Conservation (phyloP, 1,140 invertebrate species). For the Achroia grisella region DNA sequence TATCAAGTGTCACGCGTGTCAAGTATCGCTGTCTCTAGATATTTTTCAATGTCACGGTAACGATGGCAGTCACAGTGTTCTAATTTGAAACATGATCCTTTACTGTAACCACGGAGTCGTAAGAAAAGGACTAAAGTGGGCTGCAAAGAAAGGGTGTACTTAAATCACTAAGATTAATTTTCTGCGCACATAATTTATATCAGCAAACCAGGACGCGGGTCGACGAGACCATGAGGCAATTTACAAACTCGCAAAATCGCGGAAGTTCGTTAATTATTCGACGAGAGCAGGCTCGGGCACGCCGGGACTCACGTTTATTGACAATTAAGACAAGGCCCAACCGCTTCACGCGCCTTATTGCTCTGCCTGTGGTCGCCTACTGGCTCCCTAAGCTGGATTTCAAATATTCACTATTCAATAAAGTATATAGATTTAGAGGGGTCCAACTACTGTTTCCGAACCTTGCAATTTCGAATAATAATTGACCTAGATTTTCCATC, state of each 20-base stretch:
- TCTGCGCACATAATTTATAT: slow-evolving; percentile 64
- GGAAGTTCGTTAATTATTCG: slow-evolving; percentile 71
- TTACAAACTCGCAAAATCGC: slow-evolving; percentile 72
- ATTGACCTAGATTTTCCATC: neutral
- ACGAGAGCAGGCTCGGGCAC: slow-evolving; percentile 36
- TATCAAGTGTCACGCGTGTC: no score
- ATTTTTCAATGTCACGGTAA: no score
- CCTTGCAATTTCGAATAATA: slow-evolving; percentile 6
- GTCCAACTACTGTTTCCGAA: slow-evolving; percentile 8
- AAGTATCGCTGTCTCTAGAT: no score
- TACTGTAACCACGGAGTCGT: neutral
- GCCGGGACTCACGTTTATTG: slow-evolving; percentile 64
- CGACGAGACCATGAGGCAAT: slow-evolving; percentile 67
- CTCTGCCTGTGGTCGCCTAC: slow-evolving; percentile 27
- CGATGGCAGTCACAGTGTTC: neutral
- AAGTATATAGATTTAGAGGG: slow-evolving; percentile 23
- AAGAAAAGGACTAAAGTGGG: slow-evolving; percentile 23
- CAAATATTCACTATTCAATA: slow-evolving; percentile 39
- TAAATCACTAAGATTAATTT: slow-evolving; percentile 67
- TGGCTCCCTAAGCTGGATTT: slow-evolving; percentile 16
- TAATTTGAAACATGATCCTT: neutral
- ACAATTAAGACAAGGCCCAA: slow-evolving; percentile 64
- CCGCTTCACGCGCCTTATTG: slow-evolving; percentile 50
- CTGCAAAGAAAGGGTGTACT: slow-evolving; percentile 42
- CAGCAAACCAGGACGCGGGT: slow-evolving; percentile 55